Evolutionary conservation across 2,888 invertebrate genomes (phyloP).

Genomic region (Copidosoma aretas): DNA sequence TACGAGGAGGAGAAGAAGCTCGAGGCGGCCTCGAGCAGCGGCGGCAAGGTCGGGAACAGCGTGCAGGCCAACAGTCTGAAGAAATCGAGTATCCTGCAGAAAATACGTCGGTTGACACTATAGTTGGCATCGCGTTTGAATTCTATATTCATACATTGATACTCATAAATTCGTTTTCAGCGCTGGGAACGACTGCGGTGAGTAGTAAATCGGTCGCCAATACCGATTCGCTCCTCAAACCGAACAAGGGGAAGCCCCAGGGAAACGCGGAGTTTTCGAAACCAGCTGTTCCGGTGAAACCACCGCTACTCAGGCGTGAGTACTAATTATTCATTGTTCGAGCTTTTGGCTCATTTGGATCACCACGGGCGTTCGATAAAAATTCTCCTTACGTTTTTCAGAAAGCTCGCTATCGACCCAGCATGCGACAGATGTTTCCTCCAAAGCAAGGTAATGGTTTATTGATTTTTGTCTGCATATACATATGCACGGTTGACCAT

Average conservation of each 20-base stretch:
- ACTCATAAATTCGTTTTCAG: too few species aligned
- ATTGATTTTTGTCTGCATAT: too few species aligned
- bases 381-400: constrained; percentile 35
- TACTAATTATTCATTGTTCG: too few species aligned
- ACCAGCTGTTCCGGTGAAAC: constrained; percentile 34
- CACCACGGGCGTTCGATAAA: background rate
- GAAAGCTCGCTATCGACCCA: constrained; percentile 42
- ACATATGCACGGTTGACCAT: too few species aligned
- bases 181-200: too few species aligned
- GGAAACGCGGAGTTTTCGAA: constrained; percentile 25
- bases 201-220: too few species aligned
- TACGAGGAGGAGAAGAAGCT: constrained; percentile 57
- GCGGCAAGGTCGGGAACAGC: constrained; percentile 1
- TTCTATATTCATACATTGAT: background rate
- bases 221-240: background rate
- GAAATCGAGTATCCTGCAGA: background rate
- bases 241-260: constrained; percentile 6
- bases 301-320: constrained; percentile 42
- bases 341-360: background rate
- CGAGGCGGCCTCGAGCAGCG: constrained; percentile 23
- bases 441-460: constrained; percentile 50
- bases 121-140: too few species aligned
- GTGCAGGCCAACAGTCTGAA: background rate
- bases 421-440: constrained; percentile 42
- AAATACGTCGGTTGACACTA: constrained; percentile 11